These are phyloP conservation scores for Macropis europaea DNA, from an alignment of 2,888 invertebrate species.

Conservation along the genomic window DNA sequence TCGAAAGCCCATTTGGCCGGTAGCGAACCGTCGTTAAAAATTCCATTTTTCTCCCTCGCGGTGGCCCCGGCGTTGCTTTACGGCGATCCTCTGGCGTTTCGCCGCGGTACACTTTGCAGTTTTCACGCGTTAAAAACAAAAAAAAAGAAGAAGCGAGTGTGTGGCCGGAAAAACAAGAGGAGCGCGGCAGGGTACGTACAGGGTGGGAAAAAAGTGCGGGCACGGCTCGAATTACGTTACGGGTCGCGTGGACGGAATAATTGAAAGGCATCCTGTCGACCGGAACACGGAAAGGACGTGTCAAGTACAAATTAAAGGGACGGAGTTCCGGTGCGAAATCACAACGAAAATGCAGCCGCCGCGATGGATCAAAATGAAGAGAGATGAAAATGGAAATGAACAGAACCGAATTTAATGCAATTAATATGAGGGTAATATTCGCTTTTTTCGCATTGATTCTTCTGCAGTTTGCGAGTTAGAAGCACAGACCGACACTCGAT, in stretches of 20 bases:
- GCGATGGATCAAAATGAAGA: not conserved
- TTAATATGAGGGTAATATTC: too few species aligned
- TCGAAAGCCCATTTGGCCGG: constrained; percentile 60
- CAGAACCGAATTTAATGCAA: too few species aligned
- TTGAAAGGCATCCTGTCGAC: constrained; percentile 69
- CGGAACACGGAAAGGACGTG: constrained; percentile 62
- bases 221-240: constrained; percentile 58
- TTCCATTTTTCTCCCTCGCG: constrained; percentile 54
- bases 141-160: constrained; percentile 8
- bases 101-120: constrained; percentile 45
- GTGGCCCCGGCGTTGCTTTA: constrained; percentile 42
- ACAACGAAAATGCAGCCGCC: constrained; percentile 5
- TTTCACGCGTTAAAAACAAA: constrained; percentile 32
- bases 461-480: too few species aligned
- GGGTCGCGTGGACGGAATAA: constrained; percentile 67
- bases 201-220: constrained; percentile 50
- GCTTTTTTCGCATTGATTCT: too few species aligned
- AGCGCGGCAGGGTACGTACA: not conserved
- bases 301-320: constrained; percentile 71
- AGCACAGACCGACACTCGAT: too few species aligned
- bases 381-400: not conserved
- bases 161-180: constrained; percentile 12
- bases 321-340: constrained; percentile 52
- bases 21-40: constrained; percentile 56
- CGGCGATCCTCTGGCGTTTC: constrained; percentile 36